These are phyloP conservation scores for Thunnus albacares DNA, from an alignment of 2,797 vertebrate genomes.

Conservation along the genomic window DNA sequence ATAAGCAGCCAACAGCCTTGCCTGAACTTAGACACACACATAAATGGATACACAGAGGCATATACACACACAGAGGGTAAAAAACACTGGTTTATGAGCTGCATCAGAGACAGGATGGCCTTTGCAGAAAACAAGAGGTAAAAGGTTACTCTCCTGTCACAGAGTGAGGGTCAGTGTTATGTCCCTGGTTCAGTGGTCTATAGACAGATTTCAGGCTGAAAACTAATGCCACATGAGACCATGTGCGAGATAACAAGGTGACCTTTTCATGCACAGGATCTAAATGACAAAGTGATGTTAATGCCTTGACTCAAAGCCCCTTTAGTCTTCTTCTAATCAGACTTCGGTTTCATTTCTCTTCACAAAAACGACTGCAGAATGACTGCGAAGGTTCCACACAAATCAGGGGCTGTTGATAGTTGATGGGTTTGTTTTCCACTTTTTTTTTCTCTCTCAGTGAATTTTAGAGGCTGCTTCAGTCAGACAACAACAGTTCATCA, in stretches of 20 bases:
- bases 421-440: conserved; percentile 60
- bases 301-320: conserved; percentile 51
- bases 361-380: neutral
- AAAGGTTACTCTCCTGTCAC: conserved; percentile 73
- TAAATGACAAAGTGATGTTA: conserved; percentile 75
- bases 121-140: conserved; percentile 77
- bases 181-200: conserved; percentile 52
- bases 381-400: conserved; percentile 41
- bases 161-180: conserved; percentile 63
- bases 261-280: conserved; percentile 74
- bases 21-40: conserved; percentile 46
- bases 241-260: conserved; percentile 68
- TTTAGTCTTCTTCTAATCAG: conserved; percentile 38
- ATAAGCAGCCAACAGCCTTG: conserved; percentile 75
- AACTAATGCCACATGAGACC: conserved; percentile 64
- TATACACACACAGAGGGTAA: conserved; percentile 21
- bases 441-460: conserved; percentile 33
- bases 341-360: conserved; percentile 19
- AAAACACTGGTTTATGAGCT: conserved; percentile 47
- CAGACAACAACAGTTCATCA: conserved; percentile 69
- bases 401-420: conserved; percentile 53
- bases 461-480: conserved; percentile 62
- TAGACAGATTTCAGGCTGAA: conserved; percentile 61
- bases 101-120: conserved; percentile 68
- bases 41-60: conserved; percentile 24